Evolutionary conservation across 2,797 vertebrate species (phyloP).

Genomic region (Rhabdophis nuchalis): DNA sequence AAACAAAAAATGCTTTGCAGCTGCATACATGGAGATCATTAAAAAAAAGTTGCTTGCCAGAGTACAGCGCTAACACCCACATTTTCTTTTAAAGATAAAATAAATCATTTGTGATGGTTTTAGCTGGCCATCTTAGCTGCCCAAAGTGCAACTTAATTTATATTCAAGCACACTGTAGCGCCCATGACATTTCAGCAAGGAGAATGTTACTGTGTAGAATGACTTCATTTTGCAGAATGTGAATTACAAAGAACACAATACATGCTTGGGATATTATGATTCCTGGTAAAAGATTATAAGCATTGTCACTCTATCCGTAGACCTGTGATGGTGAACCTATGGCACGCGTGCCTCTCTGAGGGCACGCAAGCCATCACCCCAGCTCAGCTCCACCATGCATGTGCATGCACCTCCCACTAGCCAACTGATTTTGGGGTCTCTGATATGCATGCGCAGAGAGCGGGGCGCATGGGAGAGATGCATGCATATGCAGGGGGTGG

Average conservation of each 20-base stretch:
- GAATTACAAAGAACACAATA: slow-evolving; percentile 24
- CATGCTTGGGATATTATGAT: slow-evolving; percentile 58
- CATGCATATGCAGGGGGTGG: too few species aligned
- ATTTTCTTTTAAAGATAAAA: slow-evolving; percentile 54
- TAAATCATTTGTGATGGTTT: slow-evolving; percentile 38
- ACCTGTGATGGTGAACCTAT: too few species aligned
- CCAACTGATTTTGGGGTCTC: too few species aligned
- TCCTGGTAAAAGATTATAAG: slow-evolving; percentile 55
- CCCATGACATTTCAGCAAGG: slow-evolving; percentile 44
- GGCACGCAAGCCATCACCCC: too few species aligned
- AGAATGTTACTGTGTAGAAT: slow-evolving; percentile 24
- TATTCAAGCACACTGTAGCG: slow-evolving; percentile 30
- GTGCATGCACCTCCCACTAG: too few species aligned
- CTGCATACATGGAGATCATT: slow-evolving; percentile 24
- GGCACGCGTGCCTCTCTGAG: too few species aligned
- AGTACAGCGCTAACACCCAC: slow-evolving; percentile 47
- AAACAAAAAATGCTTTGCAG: slow-evolving; percentile 45
- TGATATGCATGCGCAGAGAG: too few species aligned
- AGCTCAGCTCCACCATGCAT: too few species aligned
- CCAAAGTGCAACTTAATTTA: slow-evolving; percentile 44
- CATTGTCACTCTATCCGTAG: slow-evolving; percentile 59
- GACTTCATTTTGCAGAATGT: slow-evolving; percentile 28
- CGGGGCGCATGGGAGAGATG: too few species aligned
- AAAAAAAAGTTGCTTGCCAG: slow-evolving; percentile 37
- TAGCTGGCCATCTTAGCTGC: background rate